These are phyloP conservation scores for Triops cancriformis DNA, from an alignment of 1,140 invertebrate genomes.

Conservation along the genomic window DNA sequence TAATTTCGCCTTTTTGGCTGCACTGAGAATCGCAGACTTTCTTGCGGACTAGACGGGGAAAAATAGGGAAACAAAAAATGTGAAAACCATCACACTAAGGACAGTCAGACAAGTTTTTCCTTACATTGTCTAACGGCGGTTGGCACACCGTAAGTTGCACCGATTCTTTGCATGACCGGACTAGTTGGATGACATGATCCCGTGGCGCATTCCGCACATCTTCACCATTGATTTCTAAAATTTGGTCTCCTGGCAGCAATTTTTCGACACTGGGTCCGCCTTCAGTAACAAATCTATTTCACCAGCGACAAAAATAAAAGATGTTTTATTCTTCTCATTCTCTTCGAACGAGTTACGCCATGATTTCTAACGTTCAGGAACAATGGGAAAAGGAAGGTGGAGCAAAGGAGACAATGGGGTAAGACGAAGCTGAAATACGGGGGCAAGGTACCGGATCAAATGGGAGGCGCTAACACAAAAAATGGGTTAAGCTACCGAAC, in stretches of 20 bases:
- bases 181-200: conserved; percentile 80
- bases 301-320: conserved; percentile 22
- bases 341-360: no score
- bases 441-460: neutral
- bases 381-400: neutral
- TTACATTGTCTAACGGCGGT: conserved; percentile 60
- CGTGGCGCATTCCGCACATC: conserved; percentile 73
- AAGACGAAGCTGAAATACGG: neutral
- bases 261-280: conserved; percentile 82
- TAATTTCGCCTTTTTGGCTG: conserved; percentile 73
- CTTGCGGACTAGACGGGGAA: conserved; percentile 46
- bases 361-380: neutral
- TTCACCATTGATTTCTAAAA: conserved; percentile 78
- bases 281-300: conserved; percentile 59
- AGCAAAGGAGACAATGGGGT: neutral
- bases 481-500: conserved; percentile 27
- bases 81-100: conserved; percentile 17
- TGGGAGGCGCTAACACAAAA: neutral
- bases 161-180: conserved; percentile 64
- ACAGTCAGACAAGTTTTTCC: conserved; percentile 32
- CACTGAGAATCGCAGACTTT: conserved; percentile 74
- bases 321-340: no score
- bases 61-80: neutral
- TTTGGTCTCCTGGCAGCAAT: conserved; percentile 80
- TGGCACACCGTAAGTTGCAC: conserved; percentile 74